These are phyloP conservation scores for Lycaena phlaeas DNA, from an alignment of 2,888 invertebrate species.

Conservation along the genomic window DNA sequence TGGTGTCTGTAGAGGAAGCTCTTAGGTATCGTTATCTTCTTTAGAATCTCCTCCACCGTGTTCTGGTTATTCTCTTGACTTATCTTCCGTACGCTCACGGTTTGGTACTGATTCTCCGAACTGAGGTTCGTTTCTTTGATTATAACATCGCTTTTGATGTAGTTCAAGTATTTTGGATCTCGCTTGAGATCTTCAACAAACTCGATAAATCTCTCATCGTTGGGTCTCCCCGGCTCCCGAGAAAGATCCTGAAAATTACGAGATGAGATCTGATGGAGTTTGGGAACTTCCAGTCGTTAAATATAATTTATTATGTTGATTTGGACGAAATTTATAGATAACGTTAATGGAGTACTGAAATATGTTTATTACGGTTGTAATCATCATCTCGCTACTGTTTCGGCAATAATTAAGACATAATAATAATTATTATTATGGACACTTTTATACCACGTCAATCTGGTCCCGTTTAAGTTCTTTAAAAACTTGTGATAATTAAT, in stretches of 20 bases:
- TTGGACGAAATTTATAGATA: slow-evolving; percentile 18
- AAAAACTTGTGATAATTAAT: too few relatives aligned
- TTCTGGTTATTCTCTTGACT: slow-evolving; percentile 27
- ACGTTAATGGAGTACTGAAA: slow-evolving; percentile 13
- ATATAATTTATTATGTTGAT: slow-evolving; percentile 21
- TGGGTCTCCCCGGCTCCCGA: slow-evolving; percentile 30
- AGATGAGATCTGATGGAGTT: slow-evolving; percentile 20
- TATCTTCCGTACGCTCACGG: slow-evolving; percentile 35
- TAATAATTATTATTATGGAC: too few relatives aligned
- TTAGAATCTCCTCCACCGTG: slow-evolving; percentile 51
- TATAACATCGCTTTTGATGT: slow-evolving; percentile 18
- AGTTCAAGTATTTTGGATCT: slow-evolving; percentile 40
- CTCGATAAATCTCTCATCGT: slow-evolving; percentile 37
- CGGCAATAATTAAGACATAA: too few relatives aligned
- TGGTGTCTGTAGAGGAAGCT: slow-evolving; percentile 62
- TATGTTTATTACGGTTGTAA: neutral
- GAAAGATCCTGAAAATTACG: slow-evolving; percentile 50
- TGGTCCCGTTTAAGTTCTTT: too few relatives aligned
- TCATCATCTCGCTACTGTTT: too few relatives aligned
- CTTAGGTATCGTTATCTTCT: slow-evolving; percentile 52
- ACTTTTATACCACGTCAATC: too few relatives aligned
- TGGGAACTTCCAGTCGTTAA: slow-evolving; percentile 17
- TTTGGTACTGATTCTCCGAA: slow-evolving; percentile 47
- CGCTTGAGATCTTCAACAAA: slow-evolving; percentile 45
- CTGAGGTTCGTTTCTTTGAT: slow-evolving; percentile 24